Base-by-base conservation (phyloP, 1,140 invertebrate species). In the Melitaea cinxia region DNA sequence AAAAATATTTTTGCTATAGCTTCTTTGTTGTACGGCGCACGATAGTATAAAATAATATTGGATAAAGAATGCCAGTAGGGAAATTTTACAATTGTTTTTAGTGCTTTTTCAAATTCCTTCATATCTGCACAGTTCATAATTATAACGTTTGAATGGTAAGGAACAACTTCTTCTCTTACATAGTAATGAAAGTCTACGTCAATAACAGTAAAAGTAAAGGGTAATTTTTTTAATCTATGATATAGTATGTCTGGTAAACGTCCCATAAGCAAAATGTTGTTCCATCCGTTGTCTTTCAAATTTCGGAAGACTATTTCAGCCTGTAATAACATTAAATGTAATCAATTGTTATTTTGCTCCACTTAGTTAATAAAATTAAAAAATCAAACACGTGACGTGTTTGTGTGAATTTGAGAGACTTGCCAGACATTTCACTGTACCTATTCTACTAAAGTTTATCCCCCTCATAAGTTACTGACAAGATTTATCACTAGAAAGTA, bases 11-110 rank as follows among this genome's bases (percentile, higher is more conserved):
- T 82, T 2, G 86, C 68, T 33, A 82, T 49, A 6, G 57, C 24
- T 17, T 70, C 21, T 49, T 68, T 76, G 3, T 77, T 45, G 21
- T 70, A 67, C 6, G 56, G 30, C 12, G 33, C 65, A 24, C 82
- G 74, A 58, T 78, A 86, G 57, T 83, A 78, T 14, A 89, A 10
- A 45, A 88, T 82, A 7, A 86, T 52, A 35, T 85, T 78, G 4
- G 86, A 55, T 35, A 78, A 67, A 14, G 88, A 79, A 72, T 91
- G 78, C 79, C 81, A 91, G 54, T 85, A 85, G 0, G 76, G 73
- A 3, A 76, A 45, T 7, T 39, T 59, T 4, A 75, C 49, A 12
- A 69, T 47, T 71, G 80, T 84, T 21, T 58, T 65, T 10, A 89
- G 60, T 4, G 68, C 68, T 19, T 65, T 60, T 70, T 83, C 80